Evolutionary conservation across 2,113 vertebrate species (phyloP).

Genomic region (Colinus virginianus): DNA sequence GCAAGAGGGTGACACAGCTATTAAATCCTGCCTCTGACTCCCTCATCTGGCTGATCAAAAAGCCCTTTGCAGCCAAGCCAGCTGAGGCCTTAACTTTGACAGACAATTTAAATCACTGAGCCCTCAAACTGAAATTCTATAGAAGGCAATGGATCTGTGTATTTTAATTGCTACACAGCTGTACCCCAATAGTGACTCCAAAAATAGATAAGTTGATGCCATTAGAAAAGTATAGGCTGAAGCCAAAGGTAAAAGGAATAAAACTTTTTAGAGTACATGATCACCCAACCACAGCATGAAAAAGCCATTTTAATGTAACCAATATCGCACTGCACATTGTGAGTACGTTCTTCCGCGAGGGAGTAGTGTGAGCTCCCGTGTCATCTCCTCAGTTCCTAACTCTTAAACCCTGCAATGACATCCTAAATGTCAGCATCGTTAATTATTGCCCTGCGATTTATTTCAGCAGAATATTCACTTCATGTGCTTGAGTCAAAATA

Average conservation of each 20-base stretch:
- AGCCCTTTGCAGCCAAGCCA: background rate
- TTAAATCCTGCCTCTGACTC: background rate
- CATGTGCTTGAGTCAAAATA: background rate
- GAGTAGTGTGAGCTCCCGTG: background rate
- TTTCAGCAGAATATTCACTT: constrained; percentile 32
- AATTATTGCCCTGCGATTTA: constrained; percentile 33
- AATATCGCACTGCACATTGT: background rate
- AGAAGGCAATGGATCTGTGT: background rate
- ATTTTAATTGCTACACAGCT: background rate
- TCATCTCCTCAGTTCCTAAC: background rate
- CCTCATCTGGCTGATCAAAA: background rate
- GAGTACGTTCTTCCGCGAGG: constrained; percentile 17
- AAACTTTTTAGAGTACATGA: background rate
- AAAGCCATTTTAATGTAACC: constrained; percentile 17
- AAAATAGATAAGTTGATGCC: background rate
- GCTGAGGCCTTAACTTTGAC: background rate
- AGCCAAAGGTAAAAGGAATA: background rate
- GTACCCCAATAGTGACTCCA: background rate
- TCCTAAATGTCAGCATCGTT: constrained; percentile 56
- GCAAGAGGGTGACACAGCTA: background rate
- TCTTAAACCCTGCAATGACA: background rate
- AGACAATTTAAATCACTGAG: background rate
- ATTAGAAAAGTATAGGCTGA: background rate
- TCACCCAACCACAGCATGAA: constrained; percentile 27
- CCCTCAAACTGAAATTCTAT: background rate